Conservation (phyloP, 2,797 vertebrate genomes). For the Bradypus variegatus region DNA sequence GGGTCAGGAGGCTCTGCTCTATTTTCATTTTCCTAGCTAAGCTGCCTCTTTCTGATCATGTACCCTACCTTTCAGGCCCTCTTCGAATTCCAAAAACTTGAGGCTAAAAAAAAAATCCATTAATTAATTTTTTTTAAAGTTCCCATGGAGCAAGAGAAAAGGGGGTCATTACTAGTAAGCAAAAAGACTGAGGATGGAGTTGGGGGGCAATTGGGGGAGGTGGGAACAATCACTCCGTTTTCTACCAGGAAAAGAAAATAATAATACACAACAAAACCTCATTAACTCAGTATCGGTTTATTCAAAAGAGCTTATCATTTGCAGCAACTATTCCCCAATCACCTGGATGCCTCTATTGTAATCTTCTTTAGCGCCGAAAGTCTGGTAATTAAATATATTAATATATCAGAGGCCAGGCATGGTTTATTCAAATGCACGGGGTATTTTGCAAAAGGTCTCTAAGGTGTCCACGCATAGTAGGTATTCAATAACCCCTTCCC, state of each 20-base stretch:
- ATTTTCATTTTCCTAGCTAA: not conserved
- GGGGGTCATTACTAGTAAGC: not conserved
- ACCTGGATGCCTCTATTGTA: conserved; percentile 44
- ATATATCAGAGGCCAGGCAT: conserved; percentile 21
- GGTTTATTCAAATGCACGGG: not conserved
- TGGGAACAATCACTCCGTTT: not conserved
- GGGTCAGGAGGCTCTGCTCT: not conserved
- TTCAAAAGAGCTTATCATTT: conserved; percentile 48
- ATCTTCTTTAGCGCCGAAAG: conserved; percentile 18
- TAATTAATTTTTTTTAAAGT: conserved; percentile 8
- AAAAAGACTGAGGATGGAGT: not conserved
- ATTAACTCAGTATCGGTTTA: conserved; percentile 45
- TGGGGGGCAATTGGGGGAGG: no score
- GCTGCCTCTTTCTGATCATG: not conserved
- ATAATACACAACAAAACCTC: conserved; percentile 42
- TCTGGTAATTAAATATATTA: conserved; percentile 58
- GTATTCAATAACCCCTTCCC: not conserved
- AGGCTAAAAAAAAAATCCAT: not conserved
- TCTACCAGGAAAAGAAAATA: conserved; percentile 23
- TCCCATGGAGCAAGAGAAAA: not conserved
- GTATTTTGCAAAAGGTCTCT: not conserved
- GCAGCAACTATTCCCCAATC: conserved; percentile 44
- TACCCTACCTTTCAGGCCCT: not conserved
- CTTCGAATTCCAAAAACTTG: conserved; percentile 15
- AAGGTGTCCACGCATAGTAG: conserved; percentile 14